These are phyloP conservation scores for Tromatobia lineatoria DNA, from an alignment of 2,888 invertebrate species.

Conservation along the genomic window DNA sequence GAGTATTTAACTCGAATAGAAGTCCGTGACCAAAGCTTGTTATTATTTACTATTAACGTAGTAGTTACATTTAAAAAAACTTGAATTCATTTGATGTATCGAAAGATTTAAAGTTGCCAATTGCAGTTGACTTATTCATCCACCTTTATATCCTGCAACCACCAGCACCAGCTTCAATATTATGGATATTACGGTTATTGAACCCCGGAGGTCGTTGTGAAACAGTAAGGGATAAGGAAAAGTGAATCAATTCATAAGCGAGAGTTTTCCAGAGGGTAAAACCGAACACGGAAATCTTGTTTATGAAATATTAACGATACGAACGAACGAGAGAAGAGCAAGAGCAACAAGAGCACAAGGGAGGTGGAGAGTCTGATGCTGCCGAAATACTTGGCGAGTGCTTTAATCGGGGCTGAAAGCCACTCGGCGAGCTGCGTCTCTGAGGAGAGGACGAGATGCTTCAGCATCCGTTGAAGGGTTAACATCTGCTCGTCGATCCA, in stretches of 20 bases:
- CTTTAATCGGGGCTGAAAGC: constrained; percentile 46
- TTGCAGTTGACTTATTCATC: background rate
- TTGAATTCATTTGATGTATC: background rate
- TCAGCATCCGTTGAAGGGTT: constrained; percentile 52
- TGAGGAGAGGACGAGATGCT: constrained; percentile 23
- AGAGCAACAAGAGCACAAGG: constrained; percentile 11
- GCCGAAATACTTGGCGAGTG: constrained; percentile 25
- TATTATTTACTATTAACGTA: background rate
- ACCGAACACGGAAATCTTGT: constrained; percentile 3
- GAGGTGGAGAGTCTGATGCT: constrained; percentile 15
- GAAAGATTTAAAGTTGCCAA: background rate
- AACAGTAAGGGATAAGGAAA: background rate
- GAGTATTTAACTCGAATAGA: background rate
- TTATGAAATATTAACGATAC: constrained; percentile 21
- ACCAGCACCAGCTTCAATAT: background rate
- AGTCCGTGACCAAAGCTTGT: background rate
- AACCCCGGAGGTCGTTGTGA: constrained; percentile 4
- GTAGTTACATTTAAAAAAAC: background rate
- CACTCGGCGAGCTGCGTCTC: constrained; percentile 26
- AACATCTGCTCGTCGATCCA: constrained; percentile 62
- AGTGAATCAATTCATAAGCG: constrained; percentile 23
- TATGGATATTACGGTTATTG: constrained; percentile 15
- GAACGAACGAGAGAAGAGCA: background rate
- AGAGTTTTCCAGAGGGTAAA: background rate
- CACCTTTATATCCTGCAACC: background rate